Conservation (phyloP, 2,797 vertebrate species). For the Heliangelus exortis region DNA sequence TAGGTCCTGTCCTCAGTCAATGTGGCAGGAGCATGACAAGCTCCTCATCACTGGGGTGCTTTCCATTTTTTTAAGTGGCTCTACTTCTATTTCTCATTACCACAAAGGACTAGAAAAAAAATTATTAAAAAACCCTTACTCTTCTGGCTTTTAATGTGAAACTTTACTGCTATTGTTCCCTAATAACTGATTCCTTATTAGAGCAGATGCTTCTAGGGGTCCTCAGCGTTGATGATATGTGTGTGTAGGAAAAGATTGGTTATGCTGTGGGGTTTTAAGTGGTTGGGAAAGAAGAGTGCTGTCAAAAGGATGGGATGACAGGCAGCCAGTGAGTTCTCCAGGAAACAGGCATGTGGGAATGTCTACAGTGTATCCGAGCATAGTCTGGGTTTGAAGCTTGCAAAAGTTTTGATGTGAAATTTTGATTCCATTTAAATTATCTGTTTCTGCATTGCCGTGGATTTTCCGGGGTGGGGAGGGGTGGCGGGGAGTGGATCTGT, state of each 20-base stretch:
- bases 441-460: background rate
- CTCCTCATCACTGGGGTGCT: rapidly evolving
- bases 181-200: background rate
- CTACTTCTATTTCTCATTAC: background rate
- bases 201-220: conserved; percentile 17
- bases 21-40: background rate
- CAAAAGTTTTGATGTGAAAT: background rate
- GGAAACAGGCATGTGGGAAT: background rate
- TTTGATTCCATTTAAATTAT: background rate
- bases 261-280: background rate
- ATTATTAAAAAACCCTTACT: background rate
- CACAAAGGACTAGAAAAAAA: background rate
- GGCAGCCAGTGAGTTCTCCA: background rate
- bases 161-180: conserved; percentile 20
- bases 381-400: background rate
- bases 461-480: background rate
- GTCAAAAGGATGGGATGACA: background rate
- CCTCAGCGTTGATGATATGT: background rate
- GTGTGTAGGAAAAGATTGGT: background rate
- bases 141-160: conserved; percentile 18
- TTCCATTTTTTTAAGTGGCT: background rate
- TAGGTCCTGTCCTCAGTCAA: background rate
- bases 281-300: background rate
- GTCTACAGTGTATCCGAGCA: background rate
- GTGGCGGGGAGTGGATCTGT: background rate